Evolutionary conservation across 2,113 vertebrate genomes (phyloP), one percentile per base, ranked within the genome.

Genomic region (Argyrosomus japonicus): DNA sequence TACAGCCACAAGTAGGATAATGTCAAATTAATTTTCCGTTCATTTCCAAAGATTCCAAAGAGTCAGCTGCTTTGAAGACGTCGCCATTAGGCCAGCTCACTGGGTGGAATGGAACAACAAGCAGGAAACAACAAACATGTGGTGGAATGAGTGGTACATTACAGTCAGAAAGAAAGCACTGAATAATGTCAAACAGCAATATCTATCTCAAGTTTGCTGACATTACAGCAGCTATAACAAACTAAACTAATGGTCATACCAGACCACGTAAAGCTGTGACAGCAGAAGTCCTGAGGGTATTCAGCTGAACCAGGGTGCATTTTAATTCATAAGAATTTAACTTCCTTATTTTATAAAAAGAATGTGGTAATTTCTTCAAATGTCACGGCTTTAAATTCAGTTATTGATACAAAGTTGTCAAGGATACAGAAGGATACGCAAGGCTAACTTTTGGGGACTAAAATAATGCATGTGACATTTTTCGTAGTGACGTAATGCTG

Each of bases 101-200:
- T n/a, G 6, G 29, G 27, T 69, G 67, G 19, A 69, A 51, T 51
- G 48, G 6, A 68, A 51, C 67, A 29, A 68, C 17, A 68, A 32
- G 5, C 25, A 36, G 48, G 48, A n/a, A 36, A 10, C 50, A 40
- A 18, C 43, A 25, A 64, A 18, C n/a, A 48, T 2, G 61, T 63
- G 29, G 60, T 32, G 18, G 25, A 32, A 29, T 18, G 56, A 58
- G 56, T 54, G 50, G 27, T 18, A 40, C 36, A 40, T 40, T 23
- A 19, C 6, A n/a, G 65, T n/a, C 23, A 29, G 29, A 60, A 17
- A 27, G 27, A 29, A 15, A 60, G 57, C 5, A 14, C 56, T 27
- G 56, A 58, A 23, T 57, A 57, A 23, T 25, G 54, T 25, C 54
- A 23, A 43, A 67, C 63, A 48, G 43, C n/a, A 17, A 25, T 6